phyloP scores from a whole-genome alignment of 1,140 invertebrate species.

The Lepidurus couesii region DNA sequence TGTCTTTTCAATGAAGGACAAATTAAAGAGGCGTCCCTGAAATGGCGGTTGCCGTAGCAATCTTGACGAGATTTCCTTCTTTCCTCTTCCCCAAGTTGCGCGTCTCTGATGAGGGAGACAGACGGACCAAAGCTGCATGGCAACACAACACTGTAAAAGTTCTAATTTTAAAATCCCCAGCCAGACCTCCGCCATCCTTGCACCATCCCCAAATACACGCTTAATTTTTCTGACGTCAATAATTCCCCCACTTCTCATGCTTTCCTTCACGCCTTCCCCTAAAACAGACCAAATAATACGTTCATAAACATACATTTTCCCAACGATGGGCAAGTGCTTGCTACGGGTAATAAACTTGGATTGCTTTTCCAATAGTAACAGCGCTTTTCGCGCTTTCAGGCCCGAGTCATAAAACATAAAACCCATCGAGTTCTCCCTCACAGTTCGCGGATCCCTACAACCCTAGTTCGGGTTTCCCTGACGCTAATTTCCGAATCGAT shows the following conservation, averaged over 20 bases:
- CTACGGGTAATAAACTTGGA: not conserved
- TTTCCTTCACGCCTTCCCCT: not conserved
- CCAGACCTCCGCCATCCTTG: not conserved
- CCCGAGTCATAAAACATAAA: not conserved
- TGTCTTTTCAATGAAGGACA: not conserved
- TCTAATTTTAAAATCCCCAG: slow-evolving; percentile 9
- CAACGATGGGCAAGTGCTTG: not conserved
- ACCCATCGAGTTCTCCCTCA: not conserved
- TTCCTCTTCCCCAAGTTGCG: not conserved
- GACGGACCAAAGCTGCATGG: slow-evolving; percentile 12
- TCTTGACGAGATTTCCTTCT: not conserved
- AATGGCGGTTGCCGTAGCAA: not conserved
- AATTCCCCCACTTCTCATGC: not conserved
- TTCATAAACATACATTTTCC: not conserved
- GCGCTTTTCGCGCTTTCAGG: not conserved
- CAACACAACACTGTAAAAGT: not conserved
- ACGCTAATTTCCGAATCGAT: no score
- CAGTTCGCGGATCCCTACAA: not conserved
- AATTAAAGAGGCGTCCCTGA: not conserved
- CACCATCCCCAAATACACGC: slow-evolving; percentile 4
- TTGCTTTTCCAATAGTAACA: slow-evolving; percentile 3
- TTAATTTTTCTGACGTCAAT: not conserved
- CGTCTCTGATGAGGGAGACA: not conserved
- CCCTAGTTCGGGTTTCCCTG: no score
- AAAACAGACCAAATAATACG: slow-evolving; percentile 6